A percentile compares a stretch with the other conserved stretches of the same genome.
Conservation (phyloP, 1,140 invertebrate genomes). For the Drosophila truncata region DNA sequence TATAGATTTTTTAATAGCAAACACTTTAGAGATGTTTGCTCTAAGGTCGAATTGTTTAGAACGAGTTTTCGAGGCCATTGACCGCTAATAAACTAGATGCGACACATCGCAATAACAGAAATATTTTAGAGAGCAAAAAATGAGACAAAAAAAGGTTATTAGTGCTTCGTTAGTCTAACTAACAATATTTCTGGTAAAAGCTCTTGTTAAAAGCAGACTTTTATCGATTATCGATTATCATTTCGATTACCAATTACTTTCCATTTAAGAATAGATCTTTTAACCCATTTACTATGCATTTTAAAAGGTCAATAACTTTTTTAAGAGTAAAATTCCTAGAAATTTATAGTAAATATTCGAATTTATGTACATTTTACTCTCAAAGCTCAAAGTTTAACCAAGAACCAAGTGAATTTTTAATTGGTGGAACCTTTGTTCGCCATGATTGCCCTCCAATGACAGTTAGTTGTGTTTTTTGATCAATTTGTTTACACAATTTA, state of each 20-base stretch:
- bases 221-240: too few relatives aligned
- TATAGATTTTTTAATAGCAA: neutral
- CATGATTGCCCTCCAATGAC: slow-evolving; percentile 15
- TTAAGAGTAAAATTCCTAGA: neutral
- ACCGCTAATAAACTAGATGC: neutral
- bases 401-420: too few relatives aligned
- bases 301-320: neutral
- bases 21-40: neutral
- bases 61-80: neutral
- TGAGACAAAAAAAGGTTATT: too few relatives aligned
- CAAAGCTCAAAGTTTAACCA: neutral
- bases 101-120: neutral
- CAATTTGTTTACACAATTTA: slow-evolving; percentile 32
- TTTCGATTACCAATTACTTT: too few relatives aligned
- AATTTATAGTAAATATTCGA: neutral
- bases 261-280: too few relatives aligned
- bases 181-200: too few relatives aligned
- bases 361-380: neutral
- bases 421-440: neutral
- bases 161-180: too few relatives aligned
- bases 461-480: slow-evolving; percentile 14
- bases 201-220: too few relatives aligned
- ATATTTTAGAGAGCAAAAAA: neutral
- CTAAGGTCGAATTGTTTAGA: slow-evolving; percentile 6
- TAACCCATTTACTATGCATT: neutral